Percentiles rank a stretch among this genome's conserved stretches.
Evolutionary conservation across 2,888 invertebrate species (phyloP).

Genomic region (Coelopa pilipes): DNA sequence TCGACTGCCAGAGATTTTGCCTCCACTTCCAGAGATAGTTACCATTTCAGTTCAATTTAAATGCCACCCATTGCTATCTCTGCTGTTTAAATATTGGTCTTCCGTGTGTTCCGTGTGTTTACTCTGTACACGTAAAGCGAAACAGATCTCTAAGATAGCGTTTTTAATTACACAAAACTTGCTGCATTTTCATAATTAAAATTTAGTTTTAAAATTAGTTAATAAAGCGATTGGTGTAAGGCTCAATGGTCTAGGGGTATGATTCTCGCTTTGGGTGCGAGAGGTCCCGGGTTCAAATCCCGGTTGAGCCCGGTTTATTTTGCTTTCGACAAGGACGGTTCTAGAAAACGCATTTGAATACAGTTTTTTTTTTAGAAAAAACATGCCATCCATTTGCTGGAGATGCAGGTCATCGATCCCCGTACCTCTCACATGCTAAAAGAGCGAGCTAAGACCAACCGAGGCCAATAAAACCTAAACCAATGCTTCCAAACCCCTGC

Average conservation of each 20-base stretch:
- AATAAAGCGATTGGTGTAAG: slow-evolving; percentile 49
- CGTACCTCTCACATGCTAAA: slow-evolving; percentile 66
- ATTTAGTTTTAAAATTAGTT: not conserved
- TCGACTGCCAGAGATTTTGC: too few species aligned
- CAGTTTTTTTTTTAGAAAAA: not conserved
- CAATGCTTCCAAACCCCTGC: too few species aligned
- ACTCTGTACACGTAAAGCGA: not conserved
- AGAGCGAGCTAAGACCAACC: slow-evolving; percentile 50
- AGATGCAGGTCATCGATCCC: slow-evolving; percentile 65
- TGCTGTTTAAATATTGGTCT: not conserved
- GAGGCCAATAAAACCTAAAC: too few species aligned
- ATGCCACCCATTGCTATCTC: not conserved
- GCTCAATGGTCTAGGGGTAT: slow-evolving; percentile 77
- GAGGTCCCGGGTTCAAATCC: slow-evolving; percentile 77
- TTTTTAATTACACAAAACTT: not conserved
- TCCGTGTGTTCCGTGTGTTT: too few species aligned
- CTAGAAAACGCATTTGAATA: not conserved
- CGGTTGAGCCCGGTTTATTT: slow-evolving; percentile 71
- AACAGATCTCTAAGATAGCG: not conserved
- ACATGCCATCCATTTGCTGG: slow-evolving; percentile 44
- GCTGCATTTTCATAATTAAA: not conserved
- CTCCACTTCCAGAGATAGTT: too few species aligned
- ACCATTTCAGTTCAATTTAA: too few species aligned
- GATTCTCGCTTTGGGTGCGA: slow-evolving; percentile 77
- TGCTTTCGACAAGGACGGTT: not conserved